A percentile compares a stretch with the other conserved stretches of the same genome.
These are phyloP conservation scores for Hephaestus fuliginosus DNA, from an alignment of 2,797 vertebrate genomes.

Conservation along the genomic window DNA sequence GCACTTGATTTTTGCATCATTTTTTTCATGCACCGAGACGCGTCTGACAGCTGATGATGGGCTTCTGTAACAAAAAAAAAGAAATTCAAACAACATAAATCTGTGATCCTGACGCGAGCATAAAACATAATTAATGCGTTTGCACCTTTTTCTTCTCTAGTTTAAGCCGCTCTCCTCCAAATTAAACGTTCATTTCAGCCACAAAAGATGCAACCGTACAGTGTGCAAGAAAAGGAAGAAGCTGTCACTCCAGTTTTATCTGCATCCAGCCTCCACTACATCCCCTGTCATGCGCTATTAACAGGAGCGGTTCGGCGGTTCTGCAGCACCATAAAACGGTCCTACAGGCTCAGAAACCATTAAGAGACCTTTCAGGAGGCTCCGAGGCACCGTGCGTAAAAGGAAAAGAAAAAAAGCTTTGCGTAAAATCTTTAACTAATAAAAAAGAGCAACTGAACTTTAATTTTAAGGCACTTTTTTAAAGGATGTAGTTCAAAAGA, in stretches of 20 bases:
- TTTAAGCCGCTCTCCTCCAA: neutral
- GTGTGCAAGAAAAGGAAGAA: neutral
- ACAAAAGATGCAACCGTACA: neutral
- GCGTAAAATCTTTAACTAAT: neutral
- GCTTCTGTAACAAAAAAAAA: neutral
- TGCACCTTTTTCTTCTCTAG: no score
- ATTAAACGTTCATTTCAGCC: conserved; percentile 4
- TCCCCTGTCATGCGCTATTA: conserved; percentile 21
- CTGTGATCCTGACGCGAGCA: neutral
- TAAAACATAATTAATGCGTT: neutral
- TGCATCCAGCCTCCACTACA: neutral
- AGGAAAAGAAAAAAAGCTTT: neutral
- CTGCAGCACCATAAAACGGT: neutral
- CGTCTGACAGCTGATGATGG: no score
- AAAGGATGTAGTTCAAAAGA: neutral
- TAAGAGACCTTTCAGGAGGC: neutral
- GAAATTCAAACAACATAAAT: neutral
- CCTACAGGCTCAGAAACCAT: neutral
- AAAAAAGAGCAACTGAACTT: neutral
- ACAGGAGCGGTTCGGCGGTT: conserved; percentile 17
- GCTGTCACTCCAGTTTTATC: neutral
- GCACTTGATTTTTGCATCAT: neutral
- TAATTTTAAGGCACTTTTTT: neutral
- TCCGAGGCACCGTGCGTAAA: neutral
- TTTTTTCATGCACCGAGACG: neutral